Conservation (phyloP, 2,113 vertebrate genomes). For the Hippocampus barbouri region DNA sequence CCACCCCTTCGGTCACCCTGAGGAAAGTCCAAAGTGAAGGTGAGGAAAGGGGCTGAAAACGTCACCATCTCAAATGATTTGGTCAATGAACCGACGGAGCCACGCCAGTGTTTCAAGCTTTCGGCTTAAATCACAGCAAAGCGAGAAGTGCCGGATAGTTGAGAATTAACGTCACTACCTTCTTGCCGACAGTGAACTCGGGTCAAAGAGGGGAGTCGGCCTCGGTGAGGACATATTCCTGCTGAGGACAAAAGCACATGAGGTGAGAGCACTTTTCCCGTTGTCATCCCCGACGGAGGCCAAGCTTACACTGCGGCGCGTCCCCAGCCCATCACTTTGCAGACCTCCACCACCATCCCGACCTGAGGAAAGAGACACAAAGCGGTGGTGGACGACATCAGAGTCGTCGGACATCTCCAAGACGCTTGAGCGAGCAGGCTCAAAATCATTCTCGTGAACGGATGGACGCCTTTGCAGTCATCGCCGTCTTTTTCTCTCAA, state of each 20-base stretch:
- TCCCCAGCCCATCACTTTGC: slow-evolving; percentile 10
- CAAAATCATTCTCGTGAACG: slow-evolving; percentile 39
- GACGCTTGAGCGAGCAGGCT: slow-evolving; percentile 57
- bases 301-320: neutral
- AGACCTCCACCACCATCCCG: slow-evolving; percentile 35
- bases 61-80: too few species aligned
- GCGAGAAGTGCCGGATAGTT: neutral
- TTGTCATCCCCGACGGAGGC: neutral
- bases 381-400: slow-evolving; percentile 42
- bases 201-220: slow-evolving; percentile 82
- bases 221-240: slow-evolving; percentile 91
- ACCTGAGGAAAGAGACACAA: slow-evolving; percentile 22
- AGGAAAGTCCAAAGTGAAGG: slow-evolving; percentile 90
- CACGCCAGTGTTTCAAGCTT: too few species aligned
- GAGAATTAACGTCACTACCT: neutral
- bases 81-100: too few species aligned
- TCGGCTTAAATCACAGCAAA: neutral
- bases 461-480: slow-evolving; percentile 57
- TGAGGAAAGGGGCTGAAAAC: slow-evolving; percentile 45
- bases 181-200: slow-evolving; percentile 72
- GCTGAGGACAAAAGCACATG: slow-evolving; percentile 76
- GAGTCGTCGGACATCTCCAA: slow-evolving; percentile 44
- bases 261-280: slow-evolving; percentile 56
- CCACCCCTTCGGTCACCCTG: slow-evolving; percentile 85
- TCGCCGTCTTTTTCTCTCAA: slow-evolving; percentile 37